Base-by-base conservation (phyloP, 2,797 vertebrate species). In the Gobio occitaniae region DNA sequence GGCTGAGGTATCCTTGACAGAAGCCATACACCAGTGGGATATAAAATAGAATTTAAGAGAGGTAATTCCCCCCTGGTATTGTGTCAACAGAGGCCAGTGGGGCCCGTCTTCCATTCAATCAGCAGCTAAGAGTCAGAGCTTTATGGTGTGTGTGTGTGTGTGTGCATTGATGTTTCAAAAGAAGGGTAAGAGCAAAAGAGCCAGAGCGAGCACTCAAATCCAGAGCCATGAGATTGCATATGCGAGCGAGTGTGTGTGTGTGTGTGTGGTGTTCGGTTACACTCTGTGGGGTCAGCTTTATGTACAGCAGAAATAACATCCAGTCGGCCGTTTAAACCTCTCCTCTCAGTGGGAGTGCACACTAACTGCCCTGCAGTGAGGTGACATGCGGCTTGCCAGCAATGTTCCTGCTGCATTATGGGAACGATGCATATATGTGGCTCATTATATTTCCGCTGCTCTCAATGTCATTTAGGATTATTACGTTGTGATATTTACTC, bases 221-320 rank as follows among this genome's bases (percentile, higher is more conserved):
- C 72, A 78, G 65, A 59, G 68, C 54, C 52, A 48, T 72, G 74
- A 63, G 71, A 85, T 69, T 83, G 82, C 48, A 44, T 85, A 61
- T 81, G 47, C 15, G 56, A 85, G 70, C 61, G 66, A 78, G 25
- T 25, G 25, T 25, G 25, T 59, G 47, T 52, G 71, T 29, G 85
- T 52, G 82, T 65, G 70, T 54, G 80, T 36, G 78, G 86, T 84
- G 71, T 86, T 83, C 68, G 70, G 87, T 88, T 83, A 84, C 79
- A 88, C 72, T 89, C 84, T 84, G 82, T 86, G 80, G 82, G 88
- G 86, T 89, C 88, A 88, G 84, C 85, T 87, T 86, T 87, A 86
- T 89, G 72, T 91, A 84, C 85, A 84, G 82, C 82, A 89, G 88
- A 89, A 90, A 88, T 89, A 89, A 86, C 88, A 89, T 88, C 86